Base-by-base conservation (phyloP, 1,140 invertebrate genomes). In the Cylas formicarius region DNA sequence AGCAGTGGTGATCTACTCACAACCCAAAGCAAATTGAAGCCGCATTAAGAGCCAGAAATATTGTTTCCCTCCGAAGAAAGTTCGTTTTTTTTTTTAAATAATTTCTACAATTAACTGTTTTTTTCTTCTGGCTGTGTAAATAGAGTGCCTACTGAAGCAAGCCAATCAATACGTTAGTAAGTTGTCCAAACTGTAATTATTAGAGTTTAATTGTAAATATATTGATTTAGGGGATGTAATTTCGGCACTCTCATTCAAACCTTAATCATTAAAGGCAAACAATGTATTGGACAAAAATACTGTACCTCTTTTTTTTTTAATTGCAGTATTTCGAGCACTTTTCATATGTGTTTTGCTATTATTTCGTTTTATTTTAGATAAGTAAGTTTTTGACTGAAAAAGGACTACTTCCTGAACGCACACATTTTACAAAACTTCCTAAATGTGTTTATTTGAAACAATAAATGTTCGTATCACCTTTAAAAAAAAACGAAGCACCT, bases 41-140 rank as follows among this genome's bases (percentile, higher is more conserved):
- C n/a, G n/a, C n/a, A n/a, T n/a, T n/a, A n/a, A n/a, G n/a, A n/a
- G n/a, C n/a, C n/a, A n/a, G n/a, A n/a, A n/a, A n/a, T n/a, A n/a
- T n/a, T n/a, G n/a, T n/a, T n/a, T n/a, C n/a, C n/a, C n/a, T n/a
- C n/a, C n/a, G n/a, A n/a, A n/a, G n/a, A n/a, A n/a, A n/a, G n/a
- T n/a, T n/a, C n/a, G n/a, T n/a, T n/a, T n/a, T n/a, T n/a, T n/a
- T n/a, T n/a, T n/a, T n/a, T n/a, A n/a, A n/a, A n/a, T n/a, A n/a
- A n/a, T n/a, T n/a, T n/a, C n/a, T n/a, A n/a, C n/a, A n/a, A n/a
- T 31, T 31, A 31, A 6, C 29, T 11, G 29, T 16, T 31, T 31
- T 14, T 32, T 45, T 45, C 42, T 44, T 35, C 43, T 29, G 43
- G 43, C 43, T 45, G 43, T 45, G 43, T 45, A 45, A 37, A 36